A percentile compares a stretch with the other conserved stretches of the same genome.
Conservation (phyloP, 2,113 vertebrate genomes). For the Rattus norvegicus region GRCr8 NC_086039.1:101196001-101196500, state of each 20-base stretch:
- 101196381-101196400: not conserved
- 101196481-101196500: not conserved
- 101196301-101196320: not conserved
- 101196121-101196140: conserved; percentile 35
- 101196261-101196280: not conserved
- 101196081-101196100: not conserved
- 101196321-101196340: not conserved
- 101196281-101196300: not conserved
- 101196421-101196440: not conserved
- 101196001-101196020: conserved; percentile 42
- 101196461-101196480: not conserved
- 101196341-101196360: not conserved
- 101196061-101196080: conserved; percentile 7
- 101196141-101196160: not conserved
- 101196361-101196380: not conserved
- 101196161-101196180: not conserved
- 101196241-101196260: not conserved
- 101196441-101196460: not conserved
- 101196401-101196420: not conserved
- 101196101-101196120: conserved; percentile 47
- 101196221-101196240: not conserved
- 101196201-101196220: not conserved
- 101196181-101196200: conserved; percentile 23
- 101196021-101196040: conserved; percentile 10
- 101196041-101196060: not conserved